Base-by-base conservation (phyloP, 23 tunicate genomes). In the Styela clava region DNA sequence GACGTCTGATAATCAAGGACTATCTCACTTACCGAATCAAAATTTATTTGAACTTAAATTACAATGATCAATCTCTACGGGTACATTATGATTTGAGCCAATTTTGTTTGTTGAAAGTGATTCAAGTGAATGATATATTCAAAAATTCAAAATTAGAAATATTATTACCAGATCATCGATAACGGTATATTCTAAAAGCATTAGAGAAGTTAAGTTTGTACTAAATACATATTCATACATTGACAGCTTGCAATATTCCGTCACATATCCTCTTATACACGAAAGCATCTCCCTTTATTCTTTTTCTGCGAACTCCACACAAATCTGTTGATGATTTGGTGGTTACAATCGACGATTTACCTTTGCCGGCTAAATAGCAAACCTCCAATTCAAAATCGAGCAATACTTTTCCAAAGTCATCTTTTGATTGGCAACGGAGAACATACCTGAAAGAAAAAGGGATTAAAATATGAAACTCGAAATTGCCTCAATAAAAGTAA, bases 201-300 rank as follows among this genome's bases (percentile, higher is more conserved):
- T n/a, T n/a, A n/a, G n/a, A n/a, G n/a, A n/a, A n/a, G n/a, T n/a
- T n/a, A n/a, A n/a, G n/a, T n/a, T n/a, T n/a, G n/a, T n/a, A 44
- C 56, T 12, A 44, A 44, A 44, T 5, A 44, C 12, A 5, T 5
- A 44, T 5, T 71, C 34, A 71, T 3, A 34, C 29, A 32, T 7
- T 26, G 35, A 87, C 78, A 2, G 82, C 97, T 64, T 77, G 69
- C 63, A 94, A 62, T 35, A 95, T 89, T 20, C 82, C 85, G 36
- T 89, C 92, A 63, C 95, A 90, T 26, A 95, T 88, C 31, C 89
- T 76, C 69, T 95, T 95, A 62, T 95, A 95, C 34, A 95, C 83
- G 69, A 89, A 89, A 61, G 96, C 96, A 79, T 95, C 99, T 26
- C 99, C 99, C 72, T 95, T 95, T 23, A 95, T 73, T 28, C 99